These are phyloP conservation scores for Naja naja DNA, from an alignment of 2,113 vertebrate genomes.

Conservation along the genomic window DNA sequence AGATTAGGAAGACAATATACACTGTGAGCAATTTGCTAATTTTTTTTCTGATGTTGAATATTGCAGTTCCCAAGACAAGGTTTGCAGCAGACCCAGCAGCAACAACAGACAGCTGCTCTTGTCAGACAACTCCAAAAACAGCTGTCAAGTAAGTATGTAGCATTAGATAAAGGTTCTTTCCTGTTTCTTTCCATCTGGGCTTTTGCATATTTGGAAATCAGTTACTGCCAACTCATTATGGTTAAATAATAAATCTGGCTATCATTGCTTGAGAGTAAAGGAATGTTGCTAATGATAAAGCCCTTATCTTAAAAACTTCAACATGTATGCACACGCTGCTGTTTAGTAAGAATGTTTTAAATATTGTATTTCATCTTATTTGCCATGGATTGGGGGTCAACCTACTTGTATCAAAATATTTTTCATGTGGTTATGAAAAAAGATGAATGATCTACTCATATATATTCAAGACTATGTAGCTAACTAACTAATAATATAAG, in stretches of 20 bases:
- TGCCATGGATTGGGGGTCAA: background rate
- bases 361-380: background rate
- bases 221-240: background rate
- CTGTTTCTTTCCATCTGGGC: background rate
- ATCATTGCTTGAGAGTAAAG: background rate
- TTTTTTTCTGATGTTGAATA: constrained; percentile 10
- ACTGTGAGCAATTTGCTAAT: background rate
- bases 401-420: background rate
- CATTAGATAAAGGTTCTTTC: background rate
- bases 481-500: background rate
- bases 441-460: background rate
- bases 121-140: constrained; percentile 78
- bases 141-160: constrained; percentile 71
- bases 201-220: background rate
- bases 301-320: background rate
- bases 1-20: background rate
- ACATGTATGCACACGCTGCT: background rate
- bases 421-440: background rate
- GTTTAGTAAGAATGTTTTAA: background rate
- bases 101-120: constrained; percentile 72
- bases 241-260: background rate
- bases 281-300: background rate
- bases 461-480: background rate
- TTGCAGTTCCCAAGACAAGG: constrained; percentile 74
- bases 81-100: constrained; percentile 75